Conservation (phyloP, 2,797 vertebrate species). For the Hephaestus fuliginosus region DNA sequence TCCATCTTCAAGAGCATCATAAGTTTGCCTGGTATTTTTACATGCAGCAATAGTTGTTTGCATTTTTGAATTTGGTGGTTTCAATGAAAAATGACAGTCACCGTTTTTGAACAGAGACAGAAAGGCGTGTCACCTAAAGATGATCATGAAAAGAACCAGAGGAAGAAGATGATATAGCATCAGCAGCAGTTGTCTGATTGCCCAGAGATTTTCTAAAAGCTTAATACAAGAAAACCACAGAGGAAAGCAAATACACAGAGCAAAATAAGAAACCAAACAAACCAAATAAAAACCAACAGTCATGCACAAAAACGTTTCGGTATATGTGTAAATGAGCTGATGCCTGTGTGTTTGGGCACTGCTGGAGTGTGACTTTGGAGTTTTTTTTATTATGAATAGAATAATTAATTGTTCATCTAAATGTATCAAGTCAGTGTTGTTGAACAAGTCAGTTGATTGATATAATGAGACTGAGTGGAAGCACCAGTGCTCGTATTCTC, state of each 20-base stretch:
- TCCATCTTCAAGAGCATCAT: neutral
- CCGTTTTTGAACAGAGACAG: neutral
- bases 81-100: neutral
- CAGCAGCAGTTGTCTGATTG: neutral
- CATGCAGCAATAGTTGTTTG: neutral
- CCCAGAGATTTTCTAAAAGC: neutral
- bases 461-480: conserved; percentile 2
- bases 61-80: neutral
- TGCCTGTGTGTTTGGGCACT: neutral
- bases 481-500: conserved; percentile 1
- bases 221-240: neutral
- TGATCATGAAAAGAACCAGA: conserved; percentile 4
- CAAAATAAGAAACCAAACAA: neutral
- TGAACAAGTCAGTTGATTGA: conserved; percentile 37
- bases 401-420: conserved; percentile 27
- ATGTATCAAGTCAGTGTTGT: conserved; percentile 34
- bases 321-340: neutral
- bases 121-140: neutral
- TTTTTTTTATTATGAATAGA: conserved; percentile 8
- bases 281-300: neutral
- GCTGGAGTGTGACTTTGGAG: conserved; percentile 2
- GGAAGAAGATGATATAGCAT: neutral
- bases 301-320: neutral
- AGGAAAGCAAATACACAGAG: neutral
- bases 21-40: neutral